A percentile compares a stretch with the other conserved stretches of the same genome.
phyloP scores from a whole-genome alignment of 2,888 invertebrate genomes.

The Ectemnius lituratus region DNA sequence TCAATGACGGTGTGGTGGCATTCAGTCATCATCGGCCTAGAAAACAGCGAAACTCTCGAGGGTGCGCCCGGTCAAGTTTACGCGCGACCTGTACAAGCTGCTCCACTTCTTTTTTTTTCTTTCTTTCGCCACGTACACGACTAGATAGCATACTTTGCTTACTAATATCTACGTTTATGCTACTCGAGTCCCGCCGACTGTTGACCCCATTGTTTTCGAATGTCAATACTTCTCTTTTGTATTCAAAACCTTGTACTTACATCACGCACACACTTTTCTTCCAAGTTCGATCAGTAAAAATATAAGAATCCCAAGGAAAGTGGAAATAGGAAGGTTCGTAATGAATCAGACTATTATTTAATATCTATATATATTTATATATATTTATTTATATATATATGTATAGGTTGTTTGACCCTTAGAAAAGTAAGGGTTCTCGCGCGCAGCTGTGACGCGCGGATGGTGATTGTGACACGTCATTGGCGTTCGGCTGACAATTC shows the following conservation, averaged over 20 bases:
- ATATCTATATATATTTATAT: constrained; percentile 42
- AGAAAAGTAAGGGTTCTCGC: constrained; percentile 55
- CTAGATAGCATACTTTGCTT: too few relatives aligned
- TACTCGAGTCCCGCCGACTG: too few relatives aligned
- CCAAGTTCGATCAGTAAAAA: too few relatives aligned
- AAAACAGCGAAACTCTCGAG: constrained; percentile 23
- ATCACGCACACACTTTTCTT: too few relatives aligned
- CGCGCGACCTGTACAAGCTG: constrained; percentile 6
- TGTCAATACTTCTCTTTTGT: too few relatives aligned
- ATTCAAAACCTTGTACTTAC: too few relatives aligned
- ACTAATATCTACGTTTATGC: too few relatives aligned
- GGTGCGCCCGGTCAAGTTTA: constrained; percentile 6
- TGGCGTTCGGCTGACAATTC: constrained; percentile 51
- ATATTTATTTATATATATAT: constrained; percentile 47
- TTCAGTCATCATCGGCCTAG: constrained; percentile 47
- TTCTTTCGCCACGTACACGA: background rate
- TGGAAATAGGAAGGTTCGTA: too few relatives aligned
- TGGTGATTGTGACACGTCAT: constrained; percentile 28
- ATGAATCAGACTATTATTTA: constrained; percentile 9
- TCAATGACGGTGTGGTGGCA: too few relatives aligned
- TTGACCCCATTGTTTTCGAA: too few relatives aligned
- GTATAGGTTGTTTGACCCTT: constrained; percentile 56
- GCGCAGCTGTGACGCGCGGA: background rate
- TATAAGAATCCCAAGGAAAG: too few relatives aligned
- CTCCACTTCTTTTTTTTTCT: too few relatives aligned